Conservation (phyloP, 2,113 vertebrate genomes). For the Syngnathus scovelli region DNA sequence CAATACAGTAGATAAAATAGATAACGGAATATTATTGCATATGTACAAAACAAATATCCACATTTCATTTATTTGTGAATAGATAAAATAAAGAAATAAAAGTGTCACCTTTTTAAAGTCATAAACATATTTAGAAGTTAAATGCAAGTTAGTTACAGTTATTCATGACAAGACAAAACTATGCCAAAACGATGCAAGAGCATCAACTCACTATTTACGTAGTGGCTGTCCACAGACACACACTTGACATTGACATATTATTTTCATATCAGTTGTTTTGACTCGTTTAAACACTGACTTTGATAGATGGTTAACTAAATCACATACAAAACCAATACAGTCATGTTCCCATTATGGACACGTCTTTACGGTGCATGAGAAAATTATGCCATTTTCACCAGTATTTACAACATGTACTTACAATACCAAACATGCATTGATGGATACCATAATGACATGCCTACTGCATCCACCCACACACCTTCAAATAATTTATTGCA, state of each 20-base stretch:
- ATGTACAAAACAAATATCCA: background rate
- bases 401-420: conserved; percentile 61
- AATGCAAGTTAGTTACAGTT: background rate
- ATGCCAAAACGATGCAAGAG: background rate
- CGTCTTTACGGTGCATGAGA: conserved; percentile 53
- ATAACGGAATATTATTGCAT: background rate
- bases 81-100: no score
- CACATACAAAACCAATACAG: conserved; percentile 45
- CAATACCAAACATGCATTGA: conserved; percentile 58
- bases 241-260: conserved; percentile 40
- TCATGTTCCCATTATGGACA: conserved; percentile 27
- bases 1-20: background rate
- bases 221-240: background rate
- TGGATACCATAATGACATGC: conserved; percentile 62
- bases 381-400: conserved; percentile 43
- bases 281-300: conserved; percentile 38
- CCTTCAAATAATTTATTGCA: conserved; percentile 14
- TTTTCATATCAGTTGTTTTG: conserved; percentile 41
- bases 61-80: no score
- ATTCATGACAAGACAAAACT: background rate
- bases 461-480: conserved; percentile 36
- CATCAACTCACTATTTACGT: background rate
- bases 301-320: conserved; percentile 45
- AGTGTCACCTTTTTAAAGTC: no score
- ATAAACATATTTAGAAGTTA: no score